Evolutionary conservation across 2,797 vertebrate genomes (phyloP).

Genomic region (Columba guinea): DNA sequence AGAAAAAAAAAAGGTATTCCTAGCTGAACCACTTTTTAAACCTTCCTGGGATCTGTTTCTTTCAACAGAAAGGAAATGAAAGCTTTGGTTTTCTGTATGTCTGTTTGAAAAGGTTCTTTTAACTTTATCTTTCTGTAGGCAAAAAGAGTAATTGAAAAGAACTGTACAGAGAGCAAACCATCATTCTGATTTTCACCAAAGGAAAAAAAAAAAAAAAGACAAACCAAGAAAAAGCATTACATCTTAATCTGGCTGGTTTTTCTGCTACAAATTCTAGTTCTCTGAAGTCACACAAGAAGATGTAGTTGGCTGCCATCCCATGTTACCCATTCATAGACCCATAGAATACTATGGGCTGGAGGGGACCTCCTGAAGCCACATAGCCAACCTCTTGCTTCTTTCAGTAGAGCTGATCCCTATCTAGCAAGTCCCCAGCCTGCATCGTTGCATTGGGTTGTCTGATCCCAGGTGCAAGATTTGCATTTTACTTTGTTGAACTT

Average conservation of each 20-base stretch:
- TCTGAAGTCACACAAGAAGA: background rate
- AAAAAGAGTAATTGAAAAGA: conserved; percentile 9
- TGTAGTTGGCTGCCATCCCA: background rate
- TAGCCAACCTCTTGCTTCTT: background rate
- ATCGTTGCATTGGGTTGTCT: background rate
- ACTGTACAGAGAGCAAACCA: background rate
- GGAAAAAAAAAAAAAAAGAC: background rate
- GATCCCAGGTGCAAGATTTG: background rate
- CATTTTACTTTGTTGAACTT: background rate
- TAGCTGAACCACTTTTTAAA: background rate
- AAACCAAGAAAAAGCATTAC: background rate
- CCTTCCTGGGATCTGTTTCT: background rate
- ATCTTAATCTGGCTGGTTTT: background rate
- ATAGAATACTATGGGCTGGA: background rate
- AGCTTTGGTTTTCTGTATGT: background rate
- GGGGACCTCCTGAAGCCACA: background rate
- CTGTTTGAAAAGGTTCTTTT: background rate
- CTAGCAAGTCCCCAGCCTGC: background rate
- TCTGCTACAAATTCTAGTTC: background rate
- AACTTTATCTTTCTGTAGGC: conserved; percentile 13
- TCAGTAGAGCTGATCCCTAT: background rate
- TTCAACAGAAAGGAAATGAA: background rate
- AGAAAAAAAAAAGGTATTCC: background rate
- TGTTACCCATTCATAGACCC: background rate
- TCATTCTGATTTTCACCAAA: background rate